phyloP scores from a whole-genome alignment of 2,797 vertebrate species.

The Megaceryle alcyon region DNA sequence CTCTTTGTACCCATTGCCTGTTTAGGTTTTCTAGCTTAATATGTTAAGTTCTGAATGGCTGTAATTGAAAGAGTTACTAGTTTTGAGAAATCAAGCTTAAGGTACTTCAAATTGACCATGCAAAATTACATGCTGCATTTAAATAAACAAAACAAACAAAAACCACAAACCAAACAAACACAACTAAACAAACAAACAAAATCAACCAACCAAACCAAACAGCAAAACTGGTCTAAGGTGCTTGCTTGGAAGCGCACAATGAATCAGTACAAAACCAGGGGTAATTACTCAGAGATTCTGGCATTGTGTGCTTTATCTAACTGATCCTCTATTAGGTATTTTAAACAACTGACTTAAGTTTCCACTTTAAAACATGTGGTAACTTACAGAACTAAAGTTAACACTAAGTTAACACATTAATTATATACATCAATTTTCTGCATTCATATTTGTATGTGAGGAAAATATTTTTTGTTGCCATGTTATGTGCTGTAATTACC shows the following conservation, averaged over 20 bases:
- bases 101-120: neutral
- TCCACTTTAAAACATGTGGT: neutral
- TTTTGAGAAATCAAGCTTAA: neutral
- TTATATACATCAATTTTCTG: neutral
- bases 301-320: neutral
- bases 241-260: neutral
- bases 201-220: neutral
- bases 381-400: neutral
- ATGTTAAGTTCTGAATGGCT: neutral
- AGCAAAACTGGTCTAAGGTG: neutral
- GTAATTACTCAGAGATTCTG: neutral
- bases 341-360: neutral
- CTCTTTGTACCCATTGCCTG: neutral
- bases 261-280: neutral
- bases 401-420: neutral
- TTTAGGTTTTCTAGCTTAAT: neutral
- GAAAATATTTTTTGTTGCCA: neutral
- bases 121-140: neutral
- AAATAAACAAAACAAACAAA: neutral
- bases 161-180: neutral
- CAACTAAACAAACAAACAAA: neutral
- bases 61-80: neutral
- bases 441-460: neutral
- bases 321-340: neutral
- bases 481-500: neutral